Conservation (phyloP, 2,113 vertebrate species). For the Anarhynchus alexandrinus region DNA sequence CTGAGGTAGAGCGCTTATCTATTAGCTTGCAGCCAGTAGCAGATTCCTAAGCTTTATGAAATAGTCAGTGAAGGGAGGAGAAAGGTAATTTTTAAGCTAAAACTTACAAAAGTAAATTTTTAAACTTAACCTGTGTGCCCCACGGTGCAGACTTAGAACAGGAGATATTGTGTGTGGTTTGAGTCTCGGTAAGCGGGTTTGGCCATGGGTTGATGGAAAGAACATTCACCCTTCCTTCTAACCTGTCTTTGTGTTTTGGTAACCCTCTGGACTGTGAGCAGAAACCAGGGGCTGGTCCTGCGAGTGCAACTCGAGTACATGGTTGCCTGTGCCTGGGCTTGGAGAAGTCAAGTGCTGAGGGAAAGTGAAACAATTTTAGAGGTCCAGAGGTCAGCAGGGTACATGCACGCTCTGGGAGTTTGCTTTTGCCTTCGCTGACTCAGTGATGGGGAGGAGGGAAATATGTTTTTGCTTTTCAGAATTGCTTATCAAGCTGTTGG, state of each 20-base stretch:
- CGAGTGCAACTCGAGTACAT: neutral
- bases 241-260: neutral
- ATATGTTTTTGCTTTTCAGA: neutral
- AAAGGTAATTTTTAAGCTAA: conserved; percentile 8
- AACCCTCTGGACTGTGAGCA: neutral
- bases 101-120: neutral
- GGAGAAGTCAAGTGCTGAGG: neutral
- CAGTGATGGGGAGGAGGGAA: neutral
- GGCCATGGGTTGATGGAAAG: neutral
- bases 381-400: neutral
- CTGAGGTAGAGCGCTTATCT: neutral
- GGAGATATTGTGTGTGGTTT: neutral
- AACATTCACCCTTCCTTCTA: neutral
- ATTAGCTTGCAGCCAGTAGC: neutral
- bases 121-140: neutral
- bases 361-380: neutral
- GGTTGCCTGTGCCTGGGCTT: neutral
- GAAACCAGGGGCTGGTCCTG: neutral
- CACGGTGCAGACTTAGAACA: neutral
- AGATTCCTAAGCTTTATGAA: neutral
- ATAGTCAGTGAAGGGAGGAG: neutral
- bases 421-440: neutral
- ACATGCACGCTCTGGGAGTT: neutral
- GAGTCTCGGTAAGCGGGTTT: neutral
- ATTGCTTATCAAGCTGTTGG: neutral